These are phyloP conservation scores for Caenorhabditis auriculariae DNA, from an alignment of 2,888 invertebrate species.

Conservation along the genomic window DNA sequence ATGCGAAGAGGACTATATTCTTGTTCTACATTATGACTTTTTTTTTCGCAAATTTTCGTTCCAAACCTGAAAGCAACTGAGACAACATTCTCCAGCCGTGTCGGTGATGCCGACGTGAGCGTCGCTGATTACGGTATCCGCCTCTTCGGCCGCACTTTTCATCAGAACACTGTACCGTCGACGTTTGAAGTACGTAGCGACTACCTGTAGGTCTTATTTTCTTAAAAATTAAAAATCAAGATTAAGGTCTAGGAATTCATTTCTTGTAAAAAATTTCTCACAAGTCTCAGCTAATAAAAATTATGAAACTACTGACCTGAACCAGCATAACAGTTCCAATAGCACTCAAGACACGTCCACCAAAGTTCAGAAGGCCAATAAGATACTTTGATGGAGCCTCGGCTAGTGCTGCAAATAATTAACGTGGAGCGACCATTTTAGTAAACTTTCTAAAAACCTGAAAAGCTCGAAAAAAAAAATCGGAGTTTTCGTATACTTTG, in stretches of 20 bases:
- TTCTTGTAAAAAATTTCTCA: too few species aligned
- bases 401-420: constrained; percentile 20
- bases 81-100: constrained; percentile 25
- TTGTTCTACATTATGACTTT: too few species aligned
- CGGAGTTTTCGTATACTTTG: too few species aligned
- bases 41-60: too few species aligned
- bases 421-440: too few species aligned
- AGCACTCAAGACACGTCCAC: constrained; percentile 44
- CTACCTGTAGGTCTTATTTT: constrained; percentile 11
- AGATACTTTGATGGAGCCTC: constrained; percentile 48
- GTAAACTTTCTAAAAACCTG: too few species aligned
- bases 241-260: background rate
- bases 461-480: too few species aligned
- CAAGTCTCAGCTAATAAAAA: too few species aligned
- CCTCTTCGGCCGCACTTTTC: constrained; percentile 36
- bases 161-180: constrained; percentile 27
- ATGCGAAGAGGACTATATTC: too few species aligned
- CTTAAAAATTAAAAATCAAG: background rate
- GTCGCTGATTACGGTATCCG: constrained; percentile 24
- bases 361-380: constrained; percentile 44
- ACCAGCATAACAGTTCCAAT: constrained; percentile 49
- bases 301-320: too few species aligned
- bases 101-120: constrained; percentile 25
- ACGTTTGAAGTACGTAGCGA: constrained; percentile 29
- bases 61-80: constrained; percentile 22